Evolutionary conservation across 2,888 invertebrate species (phyloP).

Genomic region (Nemotelus pantherinus): DNA sequence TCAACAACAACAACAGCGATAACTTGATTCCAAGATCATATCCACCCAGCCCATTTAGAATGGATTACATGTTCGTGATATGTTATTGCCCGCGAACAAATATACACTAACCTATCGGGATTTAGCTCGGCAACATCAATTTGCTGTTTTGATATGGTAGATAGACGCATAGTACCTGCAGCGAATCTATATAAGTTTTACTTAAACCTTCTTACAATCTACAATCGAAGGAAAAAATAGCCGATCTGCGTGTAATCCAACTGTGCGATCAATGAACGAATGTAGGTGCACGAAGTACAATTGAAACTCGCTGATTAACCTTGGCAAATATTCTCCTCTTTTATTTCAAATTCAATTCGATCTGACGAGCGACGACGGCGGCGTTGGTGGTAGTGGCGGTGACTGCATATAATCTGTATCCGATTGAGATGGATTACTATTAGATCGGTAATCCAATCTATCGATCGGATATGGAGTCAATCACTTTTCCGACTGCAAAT

Average conservation of each 20-base stretch:
- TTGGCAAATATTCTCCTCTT: constrained; percentile 4
- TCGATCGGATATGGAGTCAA: constrained; percentile 4
- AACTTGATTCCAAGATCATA: no score
- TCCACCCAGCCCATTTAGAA: no score
- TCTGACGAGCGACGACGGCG: neutral
- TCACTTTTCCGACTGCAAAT: neutral
- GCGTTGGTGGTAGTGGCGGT: no score
- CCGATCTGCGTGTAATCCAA: neutral
- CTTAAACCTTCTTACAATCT: constrained; percentile 6
- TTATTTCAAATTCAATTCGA: neutral
- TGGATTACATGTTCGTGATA: no score
- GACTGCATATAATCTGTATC: no score
- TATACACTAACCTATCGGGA: no score
- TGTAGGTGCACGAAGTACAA: neutral
- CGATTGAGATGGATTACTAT: no score
- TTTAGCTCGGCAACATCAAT: no score
- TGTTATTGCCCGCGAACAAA: no score
- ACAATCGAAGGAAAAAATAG: neutral
- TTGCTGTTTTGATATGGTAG: no score
- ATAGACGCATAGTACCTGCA: no score
- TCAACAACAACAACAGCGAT: no score
- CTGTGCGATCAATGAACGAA: neutral
- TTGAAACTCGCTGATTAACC: constrained; percentile 20
- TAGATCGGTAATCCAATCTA: neutral
- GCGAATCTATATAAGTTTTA: neutral